Conservation (phyloP, 2,888 invertebrate species). For the Acholoe squamosa region DNA sequence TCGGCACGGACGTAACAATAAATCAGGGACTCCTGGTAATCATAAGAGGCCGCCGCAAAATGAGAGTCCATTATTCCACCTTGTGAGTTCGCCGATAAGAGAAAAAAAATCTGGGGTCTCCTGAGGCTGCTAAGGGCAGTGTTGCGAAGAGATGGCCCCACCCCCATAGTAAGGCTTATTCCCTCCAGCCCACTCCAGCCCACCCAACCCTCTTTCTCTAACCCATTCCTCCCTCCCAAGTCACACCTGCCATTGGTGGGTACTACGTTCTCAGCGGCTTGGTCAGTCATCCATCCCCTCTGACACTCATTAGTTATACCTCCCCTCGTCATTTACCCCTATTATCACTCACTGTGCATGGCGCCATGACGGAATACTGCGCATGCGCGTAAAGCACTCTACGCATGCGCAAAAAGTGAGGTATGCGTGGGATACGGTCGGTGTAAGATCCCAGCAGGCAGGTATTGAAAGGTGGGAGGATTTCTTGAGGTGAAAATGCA, state of each 20-base stretch:
- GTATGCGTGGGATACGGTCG: background rate
- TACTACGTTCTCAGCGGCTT: background rate
- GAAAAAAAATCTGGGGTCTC: background rate
- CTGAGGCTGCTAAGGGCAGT: background rate
- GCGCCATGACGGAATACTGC: background rate
- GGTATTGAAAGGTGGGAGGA: background rate
- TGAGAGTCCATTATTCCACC: constrained; percentile 21
- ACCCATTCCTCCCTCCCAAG: background rate
- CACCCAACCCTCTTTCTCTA: background rate
- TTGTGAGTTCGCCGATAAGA: background rate
- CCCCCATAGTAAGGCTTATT: background rate
- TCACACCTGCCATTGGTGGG: constrained; percentile 8
- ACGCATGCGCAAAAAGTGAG: background rate
- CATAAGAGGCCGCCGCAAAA: background rate
- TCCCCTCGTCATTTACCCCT: constrained; percentile 12
- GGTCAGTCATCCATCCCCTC: constrained; percentile 13
- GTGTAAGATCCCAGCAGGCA: background rate
- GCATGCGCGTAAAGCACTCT: background rate
- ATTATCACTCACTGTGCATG: background rate
- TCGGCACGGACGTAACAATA: background rate
- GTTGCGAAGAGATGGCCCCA: background rate
- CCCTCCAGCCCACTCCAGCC: background rate
- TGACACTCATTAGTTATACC: constrained; percentile 30
- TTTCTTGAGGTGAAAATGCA: background rate
- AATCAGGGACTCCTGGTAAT: background rate